Percentiles rank a stretch among this genome's conserved stretches.
Conservation (phyloP, 2,797 vertebrate genomes). For the Hipposideros larvatus region DNA sequence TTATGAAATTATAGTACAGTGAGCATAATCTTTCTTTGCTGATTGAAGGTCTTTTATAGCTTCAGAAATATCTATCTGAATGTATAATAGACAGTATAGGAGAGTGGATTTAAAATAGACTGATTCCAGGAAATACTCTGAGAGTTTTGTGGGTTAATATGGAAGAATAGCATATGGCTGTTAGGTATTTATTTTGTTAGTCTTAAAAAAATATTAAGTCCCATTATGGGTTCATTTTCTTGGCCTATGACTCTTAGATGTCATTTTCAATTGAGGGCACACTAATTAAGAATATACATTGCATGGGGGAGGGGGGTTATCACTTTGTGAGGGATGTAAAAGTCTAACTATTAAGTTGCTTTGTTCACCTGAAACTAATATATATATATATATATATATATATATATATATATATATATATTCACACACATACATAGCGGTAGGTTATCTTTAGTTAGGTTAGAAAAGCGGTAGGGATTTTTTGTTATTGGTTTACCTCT, state of each 20-base stretch:
- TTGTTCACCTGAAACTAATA: too few species aligned
- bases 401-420: too few species aligned
- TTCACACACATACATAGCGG: background rate
- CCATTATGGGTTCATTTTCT: background rate
- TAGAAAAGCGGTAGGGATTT: background rate
- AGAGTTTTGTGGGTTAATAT: background rate
- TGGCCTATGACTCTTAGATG: background rate
- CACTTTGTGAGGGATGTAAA: too few species aligned
- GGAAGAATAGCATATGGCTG: background rate
- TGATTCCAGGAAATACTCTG: background rate
- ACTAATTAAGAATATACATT: background rate
- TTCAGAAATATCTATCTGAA: background rate
- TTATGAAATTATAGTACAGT: background rate
- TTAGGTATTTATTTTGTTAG: background rate
- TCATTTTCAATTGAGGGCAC: background rate
- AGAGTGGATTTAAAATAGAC: slow-evolving; percentile 1
- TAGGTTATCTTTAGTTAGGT: background rate
- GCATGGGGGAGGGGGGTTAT: too few species aligned
- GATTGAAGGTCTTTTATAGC: background rate
- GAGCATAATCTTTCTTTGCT: background rate
- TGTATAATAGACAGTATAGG: too few species aligned
- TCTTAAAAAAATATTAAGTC: background rate
- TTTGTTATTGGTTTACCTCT: background rate
- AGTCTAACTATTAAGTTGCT: too few species aligned
- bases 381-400: too few species aligned